Evolutionary conservation across 2,888 invertebrate species (phyloP).

Genomic region (Parnassius orleans): DNA sequence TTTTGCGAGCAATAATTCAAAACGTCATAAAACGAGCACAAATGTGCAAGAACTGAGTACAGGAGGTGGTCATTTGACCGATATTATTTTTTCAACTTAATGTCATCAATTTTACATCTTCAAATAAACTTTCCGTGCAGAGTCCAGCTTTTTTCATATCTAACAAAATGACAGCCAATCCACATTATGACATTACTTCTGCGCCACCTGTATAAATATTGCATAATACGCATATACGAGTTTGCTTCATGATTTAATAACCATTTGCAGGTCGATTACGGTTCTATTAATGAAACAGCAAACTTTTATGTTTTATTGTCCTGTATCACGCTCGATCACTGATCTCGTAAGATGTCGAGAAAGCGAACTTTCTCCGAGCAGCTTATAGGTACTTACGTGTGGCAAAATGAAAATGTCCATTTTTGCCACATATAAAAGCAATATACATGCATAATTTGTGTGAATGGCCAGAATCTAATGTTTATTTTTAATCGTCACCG

Average conservation of each 20-base stretch:
- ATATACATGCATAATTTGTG: constrained; percentile 12
- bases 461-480: constrained; percentile 1
- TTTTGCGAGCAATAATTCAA: no score
- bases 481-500: constrained; percentile 4
- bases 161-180: no score
- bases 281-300: constrained; percentile 25
- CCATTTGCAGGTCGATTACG: constrained; percentile 16
- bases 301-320: constrained; percentile 38
- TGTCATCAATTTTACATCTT: no score
- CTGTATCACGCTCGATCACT: constrained; percentile 45
- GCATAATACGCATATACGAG: constrained; percentile 7
- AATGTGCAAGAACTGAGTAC: no score
- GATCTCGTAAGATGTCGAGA: constrained; percentile 54
- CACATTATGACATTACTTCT: no score
- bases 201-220: background rate
- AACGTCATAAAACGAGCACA: no score
- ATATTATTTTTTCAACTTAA: no score
- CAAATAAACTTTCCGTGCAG: no score
- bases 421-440: constrained; percentile 1
- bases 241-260: constrained; percentile 22
- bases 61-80: no score
- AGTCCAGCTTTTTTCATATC: no score
- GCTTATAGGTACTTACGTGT: constrained; percentile 33
- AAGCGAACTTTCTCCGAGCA: constrained; percentile 65
- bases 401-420: constrained; percentile 18